phyloP scores from a whole-genome alignment of 2,888 invertebrate genomes.

The Incurvaria masculella region DNA sequence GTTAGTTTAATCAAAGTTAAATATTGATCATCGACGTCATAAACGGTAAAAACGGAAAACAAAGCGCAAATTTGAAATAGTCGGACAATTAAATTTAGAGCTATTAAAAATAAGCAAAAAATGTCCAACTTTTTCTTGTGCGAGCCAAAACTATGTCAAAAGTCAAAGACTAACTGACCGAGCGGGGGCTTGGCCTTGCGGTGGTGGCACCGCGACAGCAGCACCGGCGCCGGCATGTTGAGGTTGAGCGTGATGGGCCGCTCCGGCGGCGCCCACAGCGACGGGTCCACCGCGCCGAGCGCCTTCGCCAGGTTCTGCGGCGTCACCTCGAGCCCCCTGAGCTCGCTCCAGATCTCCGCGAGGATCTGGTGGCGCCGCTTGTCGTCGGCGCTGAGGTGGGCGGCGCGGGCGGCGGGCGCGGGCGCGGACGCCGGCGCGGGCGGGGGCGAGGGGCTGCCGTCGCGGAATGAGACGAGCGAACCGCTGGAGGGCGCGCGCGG shows the following conservation, averaged over 20 bases:
- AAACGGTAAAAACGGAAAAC: no score
- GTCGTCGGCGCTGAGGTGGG: slow-evolving; percentile 58
- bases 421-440: slow-evolving; percentile 43
- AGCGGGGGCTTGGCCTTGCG: not conserved
- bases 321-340: slow-evolving; percentile 62
- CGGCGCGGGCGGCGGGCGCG: slow-evolving; percentile 42
- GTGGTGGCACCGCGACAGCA: not conserved
- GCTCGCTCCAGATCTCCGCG: slow-evolving; percentile 62
- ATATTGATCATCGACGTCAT: no score
- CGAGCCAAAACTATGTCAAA: no score
- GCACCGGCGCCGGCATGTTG: slow-evolving; percentile 56
- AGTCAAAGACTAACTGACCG: no score
- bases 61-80: no score
- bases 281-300: slow-evolving; percentile 61
- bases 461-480: slow-evolving; percentile 48
- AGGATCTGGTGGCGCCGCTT: slow-evolving; percentile 62
- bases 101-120: no score
- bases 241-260: slow-evolving; percentile 69
- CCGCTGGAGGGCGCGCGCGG: slow-evolving; percentile 40
- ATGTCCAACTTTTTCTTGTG: no score
- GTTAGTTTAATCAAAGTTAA: no score
- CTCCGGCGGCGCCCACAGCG: slow-evolving; percentile 65
- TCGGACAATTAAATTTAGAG: no score
- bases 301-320: slow-evolving; percentile 61
- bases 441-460: slow-evolving; percentile 32